Conservation (phyloP, 2,113 vertebrate genomes). For the Dasyornis broadbenti region DNA sequence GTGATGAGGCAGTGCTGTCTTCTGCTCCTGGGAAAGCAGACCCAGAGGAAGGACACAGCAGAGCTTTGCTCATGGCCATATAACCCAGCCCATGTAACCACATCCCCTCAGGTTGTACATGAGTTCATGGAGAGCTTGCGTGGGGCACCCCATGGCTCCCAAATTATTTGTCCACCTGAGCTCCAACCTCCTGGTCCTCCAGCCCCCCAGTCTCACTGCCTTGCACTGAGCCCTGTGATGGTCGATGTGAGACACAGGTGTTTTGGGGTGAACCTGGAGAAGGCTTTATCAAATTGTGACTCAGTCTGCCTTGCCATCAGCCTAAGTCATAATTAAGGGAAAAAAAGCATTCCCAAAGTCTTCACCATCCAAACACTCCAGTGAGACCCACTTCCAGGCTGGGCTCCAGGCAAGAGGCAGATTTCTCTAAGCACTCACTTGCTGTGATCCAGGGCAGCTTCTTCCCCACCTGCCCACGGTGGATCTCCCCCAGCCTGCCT, state of each 20-base stretch:
- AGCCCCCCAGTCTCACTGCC: background rate
- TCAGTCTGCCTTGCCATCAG: background rate
- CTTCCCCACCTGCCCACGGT: background rate
- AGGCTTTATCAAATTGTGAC: background rate
- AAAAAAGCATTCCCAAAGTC: background rate
- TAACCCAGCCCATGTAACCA: background rate
- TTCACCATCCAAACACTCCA: background rate
- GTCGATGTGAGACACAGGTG: fast-evolving
- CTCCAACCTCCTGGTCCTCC: fast-evolving
- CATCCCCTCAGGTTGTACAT: fast-evolving
- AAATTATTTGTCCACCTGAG: background rate
- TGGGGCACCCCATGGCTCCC: background rate
- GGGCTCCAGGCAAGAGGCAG: background rate
- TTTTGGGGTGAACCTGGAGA: background rate
- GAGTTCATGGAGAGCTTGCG: background rate
- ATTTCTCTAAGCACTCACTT: background rate
- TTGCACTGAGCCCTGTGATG: background rate
- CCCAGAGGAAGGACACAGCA: fast-evolving
- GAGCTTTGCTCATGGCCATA: background rate
- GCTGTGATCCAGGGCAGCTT: background rate
- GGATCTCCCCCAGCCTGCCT: background rate
- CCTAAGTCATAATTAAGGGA: background rate
- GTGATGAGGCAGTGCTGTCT: background rate
- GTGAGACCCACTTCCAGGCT: background rate
- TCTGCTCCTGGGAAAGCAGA: background rate